These are phyloP conservation scores for Antechinus flavipes DNA, from an alignment of 2,113 vertebrate genomes.

Conservation along the genomic window DNA sequence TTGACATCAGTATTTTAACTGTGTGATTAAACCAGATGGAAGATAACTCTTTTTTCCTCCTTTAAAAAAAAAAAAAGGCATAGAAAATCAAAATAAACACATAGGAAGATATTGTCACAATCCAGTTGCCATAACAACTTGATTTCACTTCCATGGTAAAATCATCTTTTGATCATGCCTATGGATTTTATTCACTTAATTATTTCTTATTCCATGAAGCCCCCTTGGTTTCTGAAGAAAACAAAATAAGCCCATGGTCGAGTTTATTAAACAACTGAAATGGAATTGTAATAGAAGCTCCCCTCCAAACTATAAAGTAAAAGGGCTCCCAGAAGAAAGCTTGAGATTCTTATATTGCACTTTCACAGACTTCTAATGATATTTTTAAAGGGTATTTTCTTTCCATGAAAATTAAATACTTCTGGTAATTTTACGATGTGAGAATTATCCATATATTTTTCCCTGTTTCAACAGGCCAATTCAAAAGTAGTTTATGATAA, in stretches of 20 bases:
- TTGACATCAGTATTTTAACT: conserved; percentile 75
- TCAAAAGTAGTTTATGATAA: conserved; percentile 75
- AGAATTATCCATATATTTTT: conserved; percentile 67
- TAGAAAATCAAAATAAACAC: conserved; percentile 26
- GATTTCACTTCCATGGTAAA: conserved; percentile 73
- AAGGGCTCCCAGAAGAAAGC: conserved; percentile 78
- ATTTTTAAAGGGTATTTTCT: conserved; percentile 74
- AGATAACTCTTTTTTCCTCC: conserved; percentile 40
- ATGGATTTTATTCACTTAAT: conserved; percentile 69
- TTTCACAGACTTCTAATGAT: conserved; percentile 71
- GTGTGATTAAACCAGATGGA: conserved; percentile 80
- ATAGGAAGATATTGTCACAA: conserved; percentile 68
- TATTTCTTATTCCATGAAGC: conserved; percentile 71
- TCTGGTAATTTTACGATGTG: conserved; percentile 68
- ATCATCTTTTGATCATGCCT: conserved; percentile 71
- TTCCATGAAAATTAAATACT: conserved; percentile 82
- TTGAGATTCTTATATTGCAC: conserved; percentile 64
- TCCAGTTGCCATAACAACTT: conserved; percentile 83
- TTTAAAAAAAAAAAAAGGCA: conserved; percentile 34
- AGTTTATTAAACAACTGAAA: conserved; percentile 67
- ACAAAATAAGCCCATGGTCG: conserved; percentile 54
- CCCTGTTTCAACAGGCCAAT: conserved; percentile 71
- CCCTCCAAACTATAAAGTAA: conserved; percentile 70
- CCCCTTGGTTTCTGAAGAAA: conserved; percentile 29
- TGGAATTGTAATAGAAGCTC: conserved; percentile 69